Evolutionary conservation across 1,140 invertebrate genomes (phyloP).

Genomic region (Drosophila saltans): DNA sequence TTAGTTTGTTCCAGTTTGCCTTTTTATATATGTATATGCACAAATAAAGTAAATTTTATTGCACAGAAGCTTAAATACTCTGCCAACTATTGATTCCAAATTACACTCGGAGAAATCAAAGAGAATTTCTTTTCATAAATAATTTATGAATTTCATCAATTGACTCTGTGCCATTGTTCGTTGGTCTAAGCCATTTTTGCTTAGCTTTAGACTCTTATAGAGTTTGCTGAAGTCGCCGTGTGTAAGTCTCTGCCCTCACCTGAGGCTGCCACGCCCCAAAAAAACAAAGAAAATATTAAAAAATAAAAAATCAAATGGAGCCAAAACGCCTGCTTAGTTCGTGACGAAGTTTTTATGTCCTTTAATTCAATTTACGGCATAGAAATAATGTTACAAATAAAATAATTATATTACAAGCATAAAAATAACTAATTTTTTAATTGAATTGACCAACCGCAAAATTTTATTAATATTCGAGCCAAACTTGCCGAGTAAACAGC

Average conservation of each 20-base stretch:
- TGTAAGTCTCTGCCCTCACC: neutral
- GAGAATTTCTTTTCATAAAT: neutral
- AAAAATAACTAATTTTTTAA: too few relatives aligned
- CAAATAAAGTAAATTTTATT: conserved; percentile 4
- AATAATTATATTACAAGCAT: too few relatives aligned
- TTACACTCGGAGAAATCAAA: neutral
- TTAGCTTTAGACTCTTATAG: neutral
- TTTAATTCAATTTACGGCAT: neutral
- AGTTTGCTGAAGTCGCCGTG: too few relatives aligned
- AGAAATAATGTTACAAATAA: too few relatives aligned
- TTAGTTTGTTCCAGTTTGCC: conserved; percentile 69
- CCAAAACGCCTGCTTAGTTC: too few relatives aligned
- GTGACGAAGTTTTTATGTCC: neutral
- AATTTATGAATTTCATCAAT: neutral
- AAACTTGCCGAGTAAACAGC: too few relatives aligned
- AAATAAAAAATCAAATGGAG: neutral
- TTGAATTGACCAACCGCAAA: too few relatives aligned
- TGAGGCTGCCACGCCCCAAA: neutral
- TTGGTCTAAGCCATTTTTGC: neutral
- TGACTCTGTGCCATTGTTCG: neutral
- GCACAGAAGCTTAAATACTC: conserved; percentile 18
- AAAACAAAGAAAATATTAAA: neutral
- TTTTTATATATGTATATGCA: neutral
- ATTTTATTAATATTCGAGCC: too few relatives aligned
- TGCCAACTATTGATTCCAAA: neutral